These are phyloP conservation scores for Cydia strobilella DNA, from an alignment of 1,140 invertebrate genomes.

Conservation along the genomic window DNA sequence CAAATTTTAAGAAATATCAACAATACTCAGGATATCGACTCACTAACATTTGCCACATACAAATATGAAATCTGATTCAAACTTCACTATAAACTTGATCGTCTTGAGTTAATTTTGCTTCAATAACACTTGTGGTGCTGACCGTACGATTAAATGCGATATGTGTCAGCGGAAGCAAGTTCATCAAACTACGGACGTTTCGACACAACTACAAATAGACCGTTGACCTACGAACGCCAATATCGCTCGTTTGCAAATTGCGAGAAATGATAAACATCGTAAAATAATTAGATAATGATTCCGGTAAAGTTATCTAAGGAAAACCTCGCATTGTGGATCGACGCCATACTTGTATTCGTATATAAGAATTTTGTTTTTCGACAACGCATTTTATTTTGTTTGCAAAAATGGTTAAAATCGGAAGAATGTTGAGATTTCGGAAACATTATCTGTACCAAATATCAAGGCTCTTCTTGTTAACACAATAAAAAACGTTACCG, in stretches of 20 bases:
- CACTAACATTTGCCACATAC: too few relatives aligned
- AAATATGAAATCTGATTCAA: background rate
- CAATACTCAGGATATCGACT: too few relatives aligned
- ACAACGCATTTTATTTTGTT: too few relatives aligned
- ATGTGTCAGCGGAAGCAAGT: constrained; percentile 44
- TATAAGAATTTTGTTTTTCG: too few relatives aligned
- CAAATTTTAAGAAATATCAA: too few relatives aligned
- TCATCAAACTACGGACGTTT: constrained; percentile 41
- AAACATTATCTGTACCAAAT: too few relatives aligned
- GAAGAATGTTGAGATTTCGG: too few relatives aligned
- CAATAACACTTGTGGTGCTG: background rate
- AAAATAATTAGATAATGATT: background rate
- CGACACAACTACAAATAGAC: constrained; percentile 34
- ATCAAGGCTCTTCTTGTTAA: too few relatives aligned
- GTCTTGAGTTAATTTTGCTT: background rate
- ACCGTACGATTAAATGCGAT: constrained; percentile 1
- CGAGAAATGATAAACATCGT: background rate
- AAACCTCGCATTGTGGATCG: too few relatives aligned
- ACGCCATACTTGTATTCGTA: too few relatives aligned
- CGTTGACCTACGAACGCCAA: constrained; percentile 15
- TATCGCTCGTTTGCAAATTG: background rate
- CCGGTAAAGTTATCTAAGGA: background rate
- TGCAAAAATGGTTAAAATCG: too few relatives aligned
- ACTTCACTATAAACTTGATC: background rate
- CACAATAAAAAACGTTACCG: too few relatives aligned